These are phyloP conservation scores for Temnothorax curvispinosus DNA, from an alignment of 1,140 invertebrate species.

Conservation along the genomic window DNA sequence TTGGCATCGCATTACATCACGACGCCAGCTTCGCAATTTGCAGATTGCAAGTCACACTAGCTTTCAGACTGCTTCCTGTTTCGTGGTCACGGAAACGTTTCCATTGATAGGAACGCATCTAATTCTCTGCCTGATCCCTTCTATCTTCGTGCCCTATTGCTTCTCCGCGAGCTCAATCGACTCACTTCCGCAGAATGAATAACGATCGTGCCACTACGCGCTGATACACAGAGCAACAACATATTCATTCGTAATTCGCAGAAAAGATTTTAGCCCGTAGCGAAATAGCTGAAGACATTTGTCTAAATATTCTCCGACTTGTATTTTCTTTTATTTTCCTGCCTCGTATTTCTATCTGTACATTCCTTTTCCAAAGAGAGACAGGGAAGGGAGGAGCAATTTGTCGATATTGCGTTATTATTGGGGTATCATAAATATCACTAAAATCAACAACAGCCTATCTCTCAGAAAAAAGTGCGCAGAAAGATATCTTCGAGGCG, in stretches of 20 bases:
- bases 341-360: background rate
- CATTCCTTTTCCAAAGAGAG: background rate
- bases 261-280: background rate
- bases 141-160: constrained; percentile 17
- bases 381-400: background rate
- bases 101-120: constrained; percentile 29
- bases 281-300: background rate
- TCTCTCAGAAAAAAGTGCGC: background rate
- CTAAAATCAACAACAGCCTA: background rate
- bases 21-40: constrained; percentile 20
- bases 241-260: background rate
- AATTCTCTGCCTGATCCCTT: background rate
- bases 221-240: background rate
- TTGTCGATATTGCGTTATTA: constrained; percentile 8
- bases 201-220: background rate
- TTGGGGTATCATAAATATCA: background rate
- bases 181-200: constrained; percentile 26
- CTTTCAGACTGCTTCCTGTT: constrained; percentile 28
- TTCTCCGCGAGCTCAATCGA: background rate
- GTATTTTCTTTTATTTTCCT: background rate
- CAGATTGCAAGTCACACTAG: constrained; percentile 54
- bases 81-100: constrained; percentile 16
- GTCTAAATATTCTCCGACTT: background rate
- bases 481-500: background rate
- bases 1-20: background rate